These are phyloP conservation scores for Papilio demoleus DNA, from an alignment of 2,888 invertebrate species.

Conservation along the genomic window DNA sequence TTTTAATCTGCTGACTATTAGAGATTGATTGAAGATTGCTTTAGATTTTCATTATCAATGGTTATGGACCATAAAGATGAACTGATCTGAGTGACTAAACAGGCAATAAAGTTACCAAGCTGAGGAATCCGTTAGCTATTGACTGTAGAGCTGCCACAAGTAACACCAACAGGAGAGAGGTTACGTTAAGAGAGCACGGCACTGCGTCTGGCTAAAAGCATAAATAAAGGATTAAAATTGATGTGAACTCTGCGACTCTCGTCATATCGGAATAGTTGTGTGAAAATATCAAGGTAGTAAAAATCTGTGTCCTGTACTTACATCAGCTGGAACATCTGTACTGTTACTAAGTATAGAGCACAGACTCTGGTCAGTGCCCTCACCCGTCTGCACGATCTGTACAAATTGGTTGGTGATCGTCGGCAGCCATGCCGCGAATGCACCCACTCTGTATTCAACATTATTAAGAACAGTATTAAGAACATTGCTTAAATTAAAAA, in stretches of 20 bases:
- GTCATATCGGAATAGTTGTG: too few relatives aligned
- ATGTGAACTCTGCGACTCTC: too few relatives aligned
- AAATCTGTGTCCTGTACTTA: too few relatives aligned
- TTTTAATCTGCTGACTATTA: too few relatives aligned
- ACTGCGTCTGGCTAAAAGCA: constrained; percentile 54
- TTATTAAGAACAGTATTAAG: neutral
- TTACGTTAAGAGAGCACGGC: constrained; percentile 61
- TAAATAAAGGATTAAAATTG: too few relatives aligned
- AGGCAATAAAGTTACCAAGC: constrained; percentile 72
- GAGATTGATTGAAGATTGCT: too few relatives aligned
- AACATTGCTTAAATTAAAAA: neutral
- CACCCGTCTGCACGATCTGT: constrained; percentile 58
- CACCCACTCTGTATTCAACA: constrained; percentile 47
- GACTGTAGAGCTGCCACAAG: constrained; percentile 58
- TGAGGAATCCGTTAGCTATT: constrained; percentile 55
- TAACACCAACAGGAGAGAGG: constrained; percentile 62
- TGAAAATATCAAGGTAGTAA: too few relatives aligned
- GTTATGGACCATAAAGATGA: too few relatives aligned
- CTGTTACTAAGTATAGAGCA: constrained; percentile 58
- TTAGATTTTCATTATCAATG: too few relatives aligned
- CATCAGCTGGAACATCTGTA: constrained; percentile 46
- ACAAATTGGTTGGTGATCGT: constrained; percentile 66
- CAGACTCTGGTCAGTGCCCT: constrained; percentile 57
- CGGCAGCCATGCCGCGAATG: constrained; percentile 68
- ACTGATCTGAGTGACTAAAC: too few relatives aligned